These are phyloP conservation scores for Oryzias javanicus DNA, from an alignment of 2,113 vertebrate species.

Conservation along the genomic window DNA sequence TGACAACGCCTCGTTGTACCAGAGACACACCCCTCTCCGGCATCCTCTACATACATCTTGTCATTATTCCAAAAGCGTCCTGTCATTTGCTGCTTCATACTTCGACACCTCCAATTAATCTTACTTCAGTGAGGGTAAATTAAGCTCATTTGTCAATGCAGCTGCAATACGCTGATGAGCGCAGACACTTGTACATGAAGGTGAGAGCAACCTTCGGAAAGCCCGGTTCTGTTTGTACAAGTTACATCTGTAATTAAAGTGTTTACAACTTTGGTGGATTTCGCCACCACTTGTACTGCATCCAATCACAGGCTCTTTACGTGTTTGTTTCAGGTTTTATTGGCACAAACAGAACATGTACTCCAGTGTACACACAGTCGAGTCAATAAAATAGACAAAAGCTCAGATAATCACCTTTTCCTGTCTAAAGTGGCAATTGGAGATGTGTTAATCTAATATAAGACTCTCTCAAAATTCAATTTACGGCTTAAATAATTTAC, in stretches of 20 bases:
- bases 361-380: no score
- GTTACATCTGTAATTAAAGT: slow-evolving; percentile 61
- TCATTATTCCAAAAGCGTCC: slow-evolving; percentile 69
- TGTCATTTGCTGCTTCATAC: slow-evolving; percentile 75
- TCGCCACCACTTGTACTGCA: slow-evolving; percentile 18
- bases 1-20: slow-evolving; percentile 31
- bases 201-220: slow-evolving; percentile 64
- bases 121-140: slow-evolving; percentile 69
- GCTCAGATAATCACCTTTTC: no score
- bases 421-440: no score
- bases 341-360: background rate
- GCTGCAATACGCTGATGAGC: slow-evolving; percentile 64
- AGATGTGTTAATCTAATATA: no score
- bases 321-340: slow-evolving; percentile 18
- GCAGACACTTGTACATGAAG: slow-evolving; percentile 64
- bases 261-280: slow-evolving; percentile 59
- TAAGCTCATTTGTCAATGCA: slow-evolving; percentile 69
- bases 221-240: slow-evolving; percentile 47
- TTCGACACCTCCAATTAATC: slow-evolving; percentile 75
- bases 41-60: slow-evolving; percentile 39
- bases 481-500: background rate
- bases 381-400: no score
- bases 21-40: slow-evolving; percentile 43
- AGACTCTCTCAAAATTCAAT: background rate
- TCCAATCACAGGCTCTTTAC: slow-evolving; percentile 25